phyloP scores from a whole-genome alignment of 2,888 invertebrate species.

The Aphidius colemani region DNA sequence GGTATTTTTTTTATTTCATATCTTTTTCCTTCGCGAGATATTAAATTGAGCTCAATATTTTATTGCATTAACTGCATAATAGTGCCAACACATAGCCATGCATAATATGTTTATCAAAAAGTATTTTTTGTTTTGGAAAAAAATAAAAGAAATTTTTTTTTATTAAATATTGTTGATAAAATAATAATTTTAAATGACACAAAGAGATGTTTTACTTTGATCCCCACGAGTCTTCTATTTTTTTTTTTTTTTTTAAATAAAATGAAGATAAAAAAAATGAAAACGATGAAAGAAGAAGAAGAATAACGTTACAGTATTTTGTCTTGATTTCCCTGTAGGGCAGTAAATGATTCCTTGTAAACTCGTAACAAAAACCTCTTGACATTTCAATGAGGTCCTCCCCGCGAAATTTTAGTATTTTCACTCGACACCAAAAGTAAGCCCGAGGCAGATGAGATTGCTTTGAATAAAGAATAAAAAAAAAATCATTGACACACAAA shows the following conservation, averaged over 20 bases:
- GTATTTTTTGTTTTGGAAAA: too few relatives aligned
- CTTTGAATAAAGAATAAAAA: constrained; percentile 6
- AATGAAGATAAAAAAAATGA: not conserved
- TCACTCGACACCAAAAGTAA: not conserved
- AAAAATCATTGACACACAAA: constrained; percentile 8
- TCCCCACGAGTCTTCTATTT: constrained; percentile 3
- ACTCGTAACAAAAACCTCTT: not conserved
- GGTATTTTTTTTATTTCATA: too few relatives aligned
- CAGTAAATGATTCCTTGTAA: constrained; percentile 34
- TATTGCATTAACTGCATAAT: too few relatives aligned
- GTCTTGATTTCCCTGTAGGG: constrained; percentile 46
- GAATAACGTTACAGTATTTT: constrained; percentile 28
- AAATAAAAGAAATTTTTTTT: constrained; percentile 3
- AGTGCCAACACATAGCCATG: too few relatives aligned
- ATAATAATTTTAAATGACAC: too few relatives aligned
- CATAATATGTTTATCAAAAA: too few relatives aligned
- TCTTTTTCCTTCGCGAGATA: too few relatives aligned
- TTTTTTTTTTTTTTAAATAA: not conserved
- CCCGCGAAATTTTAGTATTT: not conserved
- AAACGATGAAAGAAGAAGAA: constrained; percentile 22
- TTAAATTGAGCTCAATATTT: not conserved
- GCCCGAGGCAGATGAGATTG: not conserved
- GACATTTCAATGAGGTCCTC: constrained; percentile 4
- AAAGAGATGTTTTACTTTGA: too few relatives aligned
- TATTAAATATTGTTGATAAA: not conserved